These are phyloP conservation scores for Yasuhikotakia modesta DNA, from an alignment of 2,797 vertebrate genomes.

Conservation along the genomic window DNA sequence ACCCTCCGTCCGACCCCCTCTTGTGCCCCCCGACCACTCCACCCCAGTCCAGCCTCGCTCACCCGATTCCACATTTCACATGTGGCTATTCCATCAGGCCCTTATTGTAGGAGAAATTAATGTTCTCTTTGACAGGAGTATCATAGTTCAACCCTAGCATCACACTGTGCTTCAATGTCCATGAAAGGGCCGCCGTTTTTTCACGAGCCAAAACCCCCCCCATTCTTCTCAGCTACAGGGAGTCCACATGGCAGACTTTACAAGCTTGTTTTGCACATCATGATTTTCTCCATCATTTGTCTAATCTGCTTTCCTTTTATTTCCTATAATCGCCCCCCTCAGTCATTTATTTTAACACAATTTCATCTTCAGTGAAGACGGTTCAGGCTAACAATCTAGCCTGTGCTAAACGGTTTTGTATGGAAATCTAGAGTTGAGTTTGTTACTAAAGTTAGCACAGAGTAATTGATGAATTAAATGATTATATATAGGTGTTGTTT, in stretches of 20 bases:
- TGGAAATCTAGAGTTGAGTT: background rate
- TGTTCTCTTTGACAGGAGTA: slow-evolving; percentile 55
- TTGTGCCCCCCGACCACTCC: slow-evolving; percentile 3
- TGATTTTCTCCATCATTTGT: slow-evolving; percentile 43
- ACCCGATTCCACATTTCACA: slow-evolving; percentile 59
- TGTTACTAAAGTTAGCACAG: background rate
- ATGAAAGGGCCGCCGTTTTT: slow-evolving; percentile 39
- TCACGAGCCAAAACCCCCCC: slow-evolving; percentile 39
- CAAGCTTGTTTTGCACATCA: slow-evolving; percentile 53
- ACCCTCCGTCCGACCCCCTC: background rate
- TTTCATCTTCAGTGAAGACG: slow-evolving; percentile 24
- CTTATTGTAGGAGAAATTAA: slow-evolving; percentile 54
- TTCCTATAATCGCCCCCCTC: background rate
- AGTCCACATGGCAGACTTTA: slow-evolving; percentile 46
- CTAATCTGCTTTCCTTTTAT: slow-evolving; percentile 25
- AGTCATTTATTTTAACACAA: slow-evolving; percentile 24
- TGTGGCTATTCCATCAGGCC: slow-evolving; percentile 64
- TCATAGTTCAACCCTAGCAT: slow-evolving; percentile 60
- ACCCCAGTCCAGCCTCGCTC: slow-evolving; percentile 38
- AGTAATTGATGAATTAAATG: background rate
- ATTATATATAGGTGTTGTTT: background rate
- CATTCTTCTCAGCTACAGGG: slow-evolving; percentile 41
- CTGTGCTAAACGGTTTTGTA: slow-evolving; percentile 2
- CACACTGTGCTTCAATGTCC: slow-evolving; percentile 57
- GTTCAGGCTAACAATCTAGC: slow-evolving; percentile 7